Conservation (phyloP, 53 echinoderm and acorn worm genomes). For the Henricia sp. region DNA sequence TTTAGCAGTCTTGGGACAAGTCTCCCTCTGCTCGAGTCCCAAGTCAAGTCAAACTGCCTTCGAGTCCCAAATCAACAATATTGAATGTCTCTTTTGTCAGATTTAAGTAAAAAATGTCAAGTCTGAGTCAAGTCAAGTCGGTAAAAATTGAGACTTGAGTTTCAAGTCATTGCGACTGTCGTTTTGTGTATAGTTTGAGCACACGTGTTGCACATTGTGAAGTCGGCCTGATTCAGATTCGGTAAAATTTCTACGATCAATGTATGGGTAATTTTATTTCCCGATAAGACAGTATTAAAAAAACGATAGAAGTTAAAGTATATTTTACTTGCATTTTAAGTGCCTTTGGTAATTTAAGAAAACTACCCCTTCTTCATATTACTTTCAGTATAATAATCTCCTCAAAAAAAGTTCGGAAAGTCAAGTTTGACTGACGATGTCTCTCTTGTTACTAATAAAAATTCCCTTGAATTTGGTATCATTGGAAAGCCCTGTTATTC, state of each 20-base stretch:
- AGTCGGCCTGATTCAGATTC: background rate
- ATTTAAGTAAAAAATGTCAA: too few relatives aligned
- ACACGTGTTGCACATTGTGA: background rate
- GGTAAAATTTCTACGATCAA: background rate
- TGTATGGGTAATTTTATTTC: background rate
- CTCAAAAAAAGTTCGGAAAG: background rate
- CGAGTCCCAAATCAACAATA: too few relatives aligned
- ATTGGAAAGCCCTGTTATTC: background rate
- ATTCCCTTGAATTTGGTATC: background rate
- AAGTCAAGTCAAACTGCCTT: too few relatives aligned
- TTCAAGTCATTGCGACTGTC: background rate
- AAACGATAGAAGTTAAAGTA: background rate
- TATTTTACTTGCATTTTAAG: slow-evolving; percentile 19
- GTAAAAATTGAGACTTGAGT: background rate
- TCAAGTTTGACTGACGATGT: background rate
- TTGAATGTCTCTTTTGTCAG: too few relatives aligned
- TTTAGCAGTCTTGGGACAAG: too few relatives aligned
- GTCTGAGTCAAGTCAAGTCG: too few relatives aligned
- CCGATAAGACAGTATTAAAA: background rate
- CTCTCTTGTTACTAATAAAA: background rate
- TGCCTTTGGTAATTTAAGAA: background rate
- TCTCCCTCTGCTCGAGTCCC: too few relatives aligned
- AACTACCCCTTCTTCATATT: background rate
- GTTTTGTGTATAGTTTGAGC: background rate
- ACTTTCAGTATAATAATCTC: background rate